Conservation (phyloP, 2,888 invertebrate genomes). For the Xestia xanthographa region DNA sequence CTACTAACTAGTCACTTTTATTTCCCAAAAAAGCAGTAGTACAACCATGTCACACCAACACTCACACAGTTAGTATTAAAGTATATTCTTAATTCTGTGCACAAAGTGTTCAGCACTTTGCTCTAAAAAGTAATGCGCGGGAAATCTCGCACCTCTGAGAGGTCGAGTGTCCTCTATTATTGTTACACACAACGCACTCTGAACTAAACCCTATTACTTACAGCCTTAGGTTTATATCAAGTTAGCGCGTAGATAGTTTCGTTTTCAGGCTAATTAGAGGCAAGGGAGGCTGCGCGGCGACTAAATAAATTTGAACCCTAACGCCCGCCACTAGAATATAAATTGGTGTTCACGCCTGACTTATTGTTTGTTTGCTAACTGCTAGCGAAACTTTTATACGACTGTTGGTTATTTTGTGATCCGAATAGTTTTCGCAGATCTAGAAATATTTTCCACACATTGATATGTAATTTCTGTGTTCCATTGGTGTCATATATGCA, state of each 20-base stretch:
- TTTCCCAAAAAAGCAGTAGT: background rate
- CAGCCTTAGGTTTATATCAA: conserved; percentile 67
- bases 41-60: background rate
- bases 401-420: conserved; percentile 62
- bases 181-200: conserved; percentile 69
- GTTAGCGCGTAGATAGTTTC: conserved; percentile 69
- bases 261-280: conserved; percentile 89
- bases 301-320: conserved; percentile 77
- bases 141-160: conserved; percentile 81
- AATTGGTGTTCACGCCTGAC: conserved; percentile 48
- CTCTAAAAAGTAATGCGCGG: conserved; percentile 75
- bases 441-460: background rate
- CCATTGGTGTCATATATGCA: background rate
- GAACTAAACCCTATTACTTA: conserved; percentile 70
- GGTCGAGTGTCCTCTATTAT: conserved; percentile 89
- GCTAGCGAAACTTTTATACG: conserved; percentile 60
- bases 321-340: conserved; percentile 58
- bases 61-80: conserved; percentile 27
- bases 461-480: background rate
- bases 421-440: conserved; percentile 19
- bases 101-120: conserved; percentile 70
- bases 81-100: conserved; percentile 65
- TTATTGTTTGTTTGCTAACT: conserved; percentile 68
- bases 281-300: conserved; percentile 73
- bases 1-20: background rate